phyloP scores from a whole-genome alignment of 1,140 invertebrate species.

The Heliothis subflexa region DNA sequence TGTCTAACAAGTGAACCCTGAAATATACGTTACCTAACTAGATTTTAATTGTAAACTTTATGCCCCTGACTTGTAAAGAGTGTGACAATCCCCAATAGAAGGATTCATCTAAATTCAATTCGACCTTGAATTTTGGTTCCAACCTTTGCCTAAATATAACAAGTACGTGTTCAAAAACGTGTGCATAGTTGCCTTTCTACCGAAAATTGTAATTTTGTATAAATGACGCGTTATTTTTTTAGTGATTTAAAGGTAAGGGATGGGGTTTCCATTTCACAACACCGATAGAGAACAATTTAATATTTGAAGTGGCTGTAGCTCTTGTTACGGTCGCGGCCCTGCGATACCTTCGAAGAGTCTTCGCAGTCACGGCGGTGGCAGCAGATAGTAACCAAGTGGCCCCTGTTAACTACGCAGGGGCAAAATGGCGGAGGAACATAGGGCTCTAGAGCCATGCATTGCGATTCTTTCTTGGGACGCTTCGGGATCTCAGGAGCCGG shows the following conservation, averaged over 20 bases:
- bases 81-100: constrained; percentile 20
- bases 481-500: not conserved
- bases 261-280: constrained; percentile 28
- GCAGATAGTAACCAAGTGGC: constrained; percentile 14
- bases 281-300: constrained; percentile 1
- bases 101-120: constrained; percentile 25
- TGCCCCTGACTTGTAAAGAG: constrained; percentile 7
- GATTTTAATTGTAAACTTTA: constrained; percentile 14
- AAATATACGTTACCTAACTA: constrained; percentile 3
- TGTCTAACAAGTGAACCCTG: constrained; percentile 33
- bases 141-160: not conserved
- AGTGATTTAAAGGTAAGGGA: not conserved
- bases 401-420: not conserved
- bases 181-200: constrained; percentile 15
- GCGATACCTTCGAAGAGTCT: not conserved
- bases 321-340: not conserved
- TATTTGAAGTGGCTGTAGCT: constrained; percentile 12
- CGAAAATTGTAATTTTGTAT: constrained; percentile 6
- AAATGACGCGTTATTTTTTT: not conserved
- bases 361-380: constrained; percentile 21
- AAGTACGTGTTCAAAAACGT: constrained; percentile 27
- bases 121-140: not conserved
- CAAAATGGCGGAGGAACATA: not conserved
- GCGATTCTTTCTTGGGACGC: too few relatives aligned
- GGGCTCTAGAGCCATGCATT: too few relatives aligned